Percentiles rank a stretch among this genome's conserved stretches.
These are phyloP conservation scores for Kryphioiulus occultus DNA, from an alignment of 2,888 invertebrate genomes.

Conservation along the genomic window DNA sequence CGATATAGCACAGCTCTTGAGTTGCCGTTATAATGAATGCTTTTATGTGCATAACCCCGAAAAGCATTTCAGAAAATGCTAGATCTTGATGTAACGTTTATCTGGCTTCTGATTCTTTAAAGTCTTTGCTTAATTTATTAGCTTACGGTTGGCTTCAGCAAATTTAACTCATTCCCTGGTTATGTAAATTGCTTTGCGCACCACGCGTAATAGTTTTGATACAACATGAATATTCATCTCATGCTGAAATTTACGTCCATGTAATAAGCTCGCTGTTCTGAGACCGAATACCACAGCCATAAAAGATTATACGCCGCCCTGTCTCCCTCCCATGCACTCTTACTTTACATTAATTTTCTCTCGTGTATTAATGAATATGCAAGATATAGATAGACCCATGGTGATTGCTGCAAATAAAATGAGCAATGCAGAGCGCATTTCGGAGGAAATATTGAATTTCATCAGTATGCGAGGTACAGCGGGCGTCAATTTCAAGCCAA, in stretches of 20 bases:
- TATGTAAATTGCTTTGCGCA: conserved; percentile 29
- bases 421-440: neutral
- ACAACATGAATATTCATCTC: conserved; percentile 39
- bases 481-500: neutral
- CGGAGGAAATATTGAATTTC: conserved; percentile 28
- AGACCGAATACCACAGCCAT: conserved; percentile 40
- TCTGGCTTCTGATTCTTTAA: conserved; percentile 35
- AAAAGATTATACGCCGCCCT: conserved; percentile 6
- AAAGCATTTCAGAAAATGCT: conserved; percentile 35
- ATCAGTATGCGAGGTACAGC: neutral
- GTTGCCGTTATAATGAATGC: neutral
- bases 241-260: conserved; percentile 30
- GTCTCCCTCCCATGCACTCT: neutral
- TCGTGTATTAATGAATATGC: conserved; percentile 20
- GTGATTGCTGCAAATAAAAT: conserved; percentile 22
- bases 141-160: conserved; percentile 40
- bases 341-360: conserved; percentile 40
- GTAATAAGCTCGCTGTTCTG: conserved; percentile 36
- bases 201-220: conserved; percentile 24
- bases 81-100: conserved; percentile 32
- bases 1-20: neutral
- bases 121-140: conserved; percentile 31
- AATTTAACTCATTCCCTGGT: conserved; percentile 36
- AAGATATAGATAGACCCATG: conserved; percentile 29
- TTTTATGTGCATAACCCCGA: neutral